These are phyloP conservation scores for Proterorhinus semilunaris DNA, from an alignment of 2,113 vertebrate genomes.

Conservation along the genomic window DNA sequence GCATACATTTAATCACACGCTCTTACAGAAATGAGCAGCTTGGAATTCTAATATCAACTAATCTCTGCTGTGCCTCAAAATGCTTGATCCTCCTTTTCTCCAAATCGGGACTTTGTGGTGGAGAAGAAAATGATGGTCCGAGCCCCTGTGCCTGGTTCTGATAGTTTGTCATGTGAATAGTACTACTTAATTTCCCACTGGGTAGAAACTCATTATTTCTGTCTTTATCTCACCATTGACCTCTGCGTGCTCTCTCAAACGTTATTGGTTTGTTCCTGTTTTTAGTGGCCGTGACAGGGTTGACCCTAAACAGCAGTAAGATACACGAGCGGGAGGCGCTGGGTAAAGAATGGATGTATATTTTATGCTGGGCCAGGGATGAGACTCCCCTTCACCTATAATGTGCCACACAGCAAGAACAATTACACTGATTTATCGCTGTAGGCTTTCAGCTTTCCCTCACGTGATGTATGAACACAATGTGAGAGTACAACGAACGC, in stretches of 20 bases:
- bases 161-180: slow-evolving; percentile 78
- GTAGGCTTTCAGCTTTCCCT: slow-evolving; percentile 33
- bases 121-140: slow-evolving; percentile 67
- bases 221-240: slow-evolving; percentile 72
- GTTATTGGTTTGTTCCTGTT: slow-evolving; percentile 64
- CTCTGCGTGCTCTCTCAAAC: slow-evolving; percentile 64
- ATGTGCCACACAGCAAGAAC: slow-evolving; percentile 40
- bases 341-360: slow-evolving; percentile 39
- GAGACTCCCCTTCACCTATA: slow-evolving; percentile 45
- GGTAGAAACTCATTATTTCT: slow-evolving; percentile 78
- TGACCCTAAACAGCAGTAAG: slow-evolving; percentile 61
- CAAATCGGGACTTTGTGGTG: slow-evolving; percentile 46
- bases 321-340: slow-evolving; percentile 44
- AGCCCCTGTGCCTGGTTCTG: slow-evolving; percentile 67
- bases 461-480: slow-evolving; percentile 53
- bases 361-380: slow-evolving; percentile 26
- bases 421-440: slow-evolving; percentile 60
- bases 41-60: slow-evolving; percentile 31
- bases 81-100: slow-evolving; percentile 42
- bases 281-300: slow-evolving; percentile 27
- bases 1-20: too few relatives aligned
- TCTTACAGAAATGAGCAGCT: too few relatives aligned
- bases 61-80: slow-evolving; percentile 28
- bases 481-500: slow-evolving; percentile 51
- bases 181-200: slow-evolving; percentile 78